Evolutionary conservation across 2,797 vertebrate genomes (phyloP).

Genomic region (Artibeus jamaicensis): DNA sequence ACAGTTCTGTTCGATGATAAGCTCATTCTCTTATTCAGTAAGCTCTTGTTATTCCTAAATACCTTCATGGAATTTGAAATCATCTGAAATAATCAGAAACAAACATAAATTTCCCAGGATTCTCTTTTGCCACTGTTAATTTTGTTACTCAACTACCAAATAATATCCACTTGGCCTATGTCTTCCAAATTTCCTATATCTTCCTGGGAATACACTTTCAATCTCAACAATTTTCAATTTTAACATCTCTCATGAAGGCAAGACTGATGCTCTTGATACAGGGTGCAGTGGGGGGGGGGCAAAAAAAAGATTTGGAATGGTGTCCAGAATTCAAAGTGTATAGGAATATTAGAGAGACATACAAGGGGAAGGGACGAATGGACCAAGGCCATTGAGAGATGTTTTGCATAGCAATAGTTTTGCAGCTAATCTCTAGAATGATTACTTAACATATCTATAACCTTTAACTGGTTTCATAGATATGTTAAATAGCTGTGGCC

Average conservation of each 20-base stretch:
- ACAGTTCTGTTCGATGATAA: background rate
- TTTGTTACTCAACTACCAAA: background rate
- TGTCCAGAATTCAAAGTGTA: no score
- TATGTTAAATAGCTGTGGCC: no score
- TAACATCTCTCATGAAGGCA: background rate
- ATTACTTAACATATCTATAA: no score
- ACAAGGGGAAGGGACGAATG: no score
- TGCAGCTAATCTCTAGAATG: no score
- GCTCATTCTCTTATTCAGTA: background rate
- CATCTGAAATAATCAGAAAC: background rate
- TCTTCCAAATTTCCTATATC: background rate
- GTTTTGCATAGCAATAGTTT: no score
- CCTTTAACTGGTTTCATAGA: no score
- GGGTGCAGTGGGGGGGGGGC: no score
- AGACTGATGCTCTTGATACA: background rate
- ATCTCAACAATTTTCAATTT: background rate
- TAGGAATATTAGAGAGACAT: no score
- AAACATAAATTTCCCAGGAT: background rate
- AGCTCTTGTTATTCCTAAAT: background rate
- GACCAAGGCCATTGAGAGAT: no score
- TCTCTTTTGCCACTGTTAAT: background rate
- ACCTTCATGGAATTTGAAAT: background rate
- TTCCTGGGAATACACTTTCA: background rate
- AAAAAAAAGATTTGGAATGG: no score
- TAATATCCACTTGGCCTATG: background rate